These are phyloP conservation scores for Muscidifurax raptorellus DNA, from an alignment of 1,140 invertebrate genomes.

Conservation along the genomic window DNA sequence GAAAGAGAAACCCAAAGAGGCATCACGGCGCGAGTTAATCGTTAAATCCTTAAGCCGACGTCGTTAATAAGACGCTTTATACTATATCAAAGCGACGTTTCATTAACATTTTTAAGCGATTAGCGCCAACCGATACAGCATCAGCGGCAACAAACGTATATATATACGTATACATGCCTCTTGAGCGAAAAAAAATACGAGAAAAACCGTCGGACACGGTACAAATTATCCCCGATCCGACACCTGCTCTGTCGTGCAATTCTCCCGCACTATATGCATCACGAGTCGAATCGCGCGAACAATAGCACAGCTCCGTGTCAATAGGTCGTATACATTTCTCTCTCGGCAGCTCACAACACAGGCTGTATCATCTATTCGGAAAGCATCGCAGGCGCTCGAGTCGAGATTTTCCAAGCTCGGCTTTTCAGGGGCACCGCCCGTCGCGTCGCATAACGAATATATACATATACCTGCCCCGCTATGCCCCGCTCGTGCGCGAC, in stretches of 20 bases:
- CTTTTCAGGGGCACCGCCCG: conserved; percentile 58
- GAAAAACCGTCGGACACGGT: background rate
- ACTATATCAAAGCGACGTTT: conserved; percentile 41
- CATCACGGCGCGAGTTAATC: conserved; percentile 33
- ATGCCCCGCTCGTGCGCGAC: conserved; percentile 21
- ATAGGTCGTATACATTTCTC: conserved; percentile 21
- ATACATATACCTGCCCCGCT: conserved; percentile 28
- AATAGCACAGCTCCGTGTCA: conserved; percentile 12
- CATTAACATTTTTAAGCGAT: conserved; percentile 47
- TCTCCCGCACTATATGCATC: background rate
- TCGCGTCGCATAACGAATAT: conserved; percentile 65
- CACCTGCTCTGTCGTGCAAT: conserved; percentile 13
- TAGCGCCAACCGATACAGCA: background rate
- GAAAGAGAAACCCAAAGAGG: background rate
- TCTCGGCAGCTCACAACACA: background rate
- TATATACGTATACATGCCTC: too few species aligned
- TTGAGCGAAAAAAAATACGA: background rate
- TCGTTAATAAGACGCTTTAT: conserved; percentile 43
- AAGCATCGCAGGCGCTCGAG: background rate
- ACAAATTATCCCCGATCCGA: background rate
- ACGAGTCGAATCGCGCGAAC: background rate
- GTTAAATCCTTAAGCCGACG: conserved; percentile 44
- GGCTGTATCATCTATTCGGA: background rate
- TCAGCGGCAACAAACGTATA: background rate
- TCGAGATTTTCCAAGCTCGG: background rate